Evolutionary conservation across 2,888 invertebrate species (phyloP), one percentile per base, ranked within the genome.

Genomic region (Helobdella robusta): DNA sequence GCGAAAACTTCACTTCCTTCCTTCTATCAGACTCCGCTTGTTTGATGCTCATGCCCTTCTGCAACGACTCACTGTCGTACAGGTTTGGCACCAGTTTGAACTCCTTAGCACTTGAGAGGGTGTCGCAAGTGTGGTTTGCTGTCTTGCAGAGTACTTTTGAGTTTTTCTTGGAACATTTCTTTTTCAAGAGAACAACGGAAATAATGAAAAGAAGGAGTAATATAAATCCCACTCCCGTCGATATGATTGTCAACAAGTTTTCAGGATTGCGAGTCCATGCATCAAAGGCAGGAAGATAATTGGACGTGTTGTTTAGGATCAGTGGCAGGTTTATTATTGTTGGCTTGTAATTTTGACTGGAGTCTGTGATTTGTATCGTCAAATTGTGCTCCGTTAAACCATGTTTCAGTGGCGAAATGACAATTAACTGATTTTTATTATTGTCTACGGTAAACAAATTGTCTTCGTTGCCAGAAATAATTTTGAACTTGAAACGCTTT

Each of bases 1-100:
- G 50, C 4, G 62, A 62, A 50, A 62, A 62, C 32, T 62, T 62
- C 18, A 62, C 62, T 62, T 62, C 62, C 18, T 62, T 62, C 15
- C 34, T 40, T n/a, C 48, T 44, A n/a, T 62, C 62, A 1, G 34
- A 1, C 32, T 62, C 62, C 8, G 11, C 32, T 62, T 50, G 48
- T 11, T 28, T 54, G 18, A 23, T 54, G 28, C 6, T 23, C 30
- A 32, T n/a, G n/a, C 32, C 2, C 20, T 50, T 59, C 15, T 11
- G 18, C 4, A 34, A 20, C 8, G 28, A 15, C 5, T 44, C 23
- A 6, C n/a, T 8, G 30, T 48, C 62, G 34, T 62, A 62, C n/a
- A 62, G 35, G n/a, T 62, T 46, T 5, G 62, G 62, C 18, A 62
- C 46, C n/a, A 50, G 28, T 20, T 48, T 62, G 8, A 46, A 50